These are phyloP conservation scores for Brachyopa scutellaris DNA, from an alignment of 2,888 invertebrate species.

Conservation along the genomic window DNA sequence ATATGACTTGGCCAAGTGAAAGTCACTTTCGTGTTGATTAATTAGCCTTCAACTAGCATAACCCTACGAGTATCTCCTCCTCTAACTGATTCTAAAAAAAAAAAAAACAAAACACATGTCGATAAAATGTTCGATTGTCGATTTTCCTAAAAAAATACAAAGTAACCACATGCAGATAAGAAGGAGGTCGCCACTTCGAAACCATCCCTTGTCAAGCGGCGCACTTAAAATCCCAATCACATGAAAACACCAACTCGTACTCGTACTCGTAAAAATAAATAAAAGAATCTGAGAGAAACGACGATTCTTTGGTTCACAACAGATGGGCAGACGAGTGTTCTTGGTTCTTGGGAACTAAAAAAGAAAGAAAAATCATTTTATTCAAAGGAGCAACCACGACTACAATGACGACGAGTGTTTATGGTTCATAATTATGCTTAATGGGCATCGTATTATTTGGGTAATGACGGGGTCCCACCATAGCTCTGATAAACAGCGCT, in stretches of 20 bases:
- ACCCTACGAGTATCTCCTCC: background rate
- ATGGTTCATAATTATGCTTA: constrained; percentile 72
- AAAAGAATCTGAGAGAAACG: constrained; percentile 45
- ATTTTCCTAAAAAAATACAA: constrained; percentile 55
- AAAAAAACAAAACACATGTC: constrained; percentile 9
- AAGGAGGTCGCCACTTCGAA: constrained; percentile 24
- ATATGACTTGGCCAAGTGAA: constrained; percentile 47
- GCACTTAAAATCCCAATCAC: constrained; percentile 67
- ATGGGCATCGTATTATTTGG: constrained; percentile 70
- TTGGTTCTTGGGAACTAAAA: constrained; percentile 68
- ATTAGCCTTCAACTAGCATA: constrained; percentile 39
- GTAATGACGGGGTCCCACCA: constrained; percentile 66
- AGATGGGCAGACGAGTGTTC: constrained; percentile 37
- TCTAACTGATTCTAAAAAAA: too few species aligned
- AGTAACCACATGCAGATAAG: constrained; percentile 39
- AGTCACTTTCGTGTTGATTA: constrained; percentile 56
- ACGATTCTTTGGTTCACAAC: constrained; percentile 36
- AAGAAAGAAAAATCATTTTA: constrained; percentile 25
- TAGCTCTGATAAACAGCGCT: constrained; percentile 54
- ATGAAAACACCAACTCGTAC: constrained; percentile 12
- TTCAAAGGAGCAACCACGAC: constrained; percentile 48
- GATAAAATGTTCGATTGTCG: constrained; percentile 33
- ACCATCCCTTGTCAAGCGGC: constrained; percentile 60
- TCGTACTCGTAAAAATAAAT: constrained; percentile 47
- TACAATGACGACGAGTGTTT: constrained; percentile 69